phyloP scores from a whole-genome alignment of 2,113 vertebrate genomes.

The Psophia crepitans region DNA sequence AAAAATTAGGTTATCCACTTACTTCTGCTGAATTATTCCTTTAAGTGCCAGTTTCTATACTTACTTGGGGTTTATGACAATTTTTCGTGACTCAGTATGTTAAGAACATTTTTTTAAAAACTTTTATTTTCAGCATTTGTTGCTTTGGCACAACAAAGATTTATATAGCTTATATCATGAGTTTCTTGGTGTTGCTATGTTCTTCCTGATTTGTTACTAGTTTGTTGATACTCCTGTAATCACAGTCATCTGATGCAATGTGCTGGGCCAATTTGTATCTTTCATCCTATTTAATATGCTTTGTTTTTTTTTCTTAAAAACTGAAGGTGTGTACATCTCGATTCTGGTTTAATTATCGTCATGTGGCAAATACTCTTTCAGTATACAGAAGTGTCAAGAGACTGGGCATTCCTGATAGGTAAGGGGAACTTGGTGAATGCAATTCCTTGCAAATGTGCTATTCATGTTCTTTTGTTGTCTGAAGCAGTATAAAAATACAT shows the following conservation, averaged over 20 bases:
- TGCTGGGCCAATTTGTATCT: background rate
- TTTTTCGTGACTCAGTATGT: background rate
- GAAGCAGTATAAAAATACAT: background rate
- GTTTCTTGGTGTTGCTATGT: background rate
- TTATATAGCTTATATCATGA: background rate
- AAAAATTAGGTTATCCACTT: background rate
- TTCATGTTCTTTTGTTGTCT: background rate
- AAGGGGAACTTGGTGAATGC: background rate
- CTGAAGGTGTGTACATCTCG: conserved; percentile 93
- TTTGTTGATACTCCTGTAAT: background rate
- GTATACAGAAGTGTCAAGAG: conserved; percentile 97
- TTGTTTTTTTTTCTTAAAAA: background rate
- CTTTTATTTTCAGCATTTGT: background rate
- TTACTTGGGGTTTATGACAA: background rate
- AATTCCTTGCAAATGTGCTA: background rate
- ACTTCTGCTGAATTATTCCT: background rate
- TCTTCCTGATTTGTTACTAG: background rate
- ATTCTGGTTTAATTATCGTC: conserved; percentile 99
- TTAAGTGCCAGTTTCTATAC: background rate
- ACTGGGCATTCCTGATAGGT: conserved; percentile 98
- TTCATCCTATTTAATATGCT: background rate
- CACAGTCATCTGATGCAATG: background rate
- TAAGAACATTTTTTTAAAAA: background rate
- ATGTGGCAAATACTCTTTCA: conserved; percentile 95
- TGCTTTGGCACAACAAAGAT: background rate